Conservation (phyloP, 2,888 invertebrate species). For the Eristalis arbustorum region DNA sequence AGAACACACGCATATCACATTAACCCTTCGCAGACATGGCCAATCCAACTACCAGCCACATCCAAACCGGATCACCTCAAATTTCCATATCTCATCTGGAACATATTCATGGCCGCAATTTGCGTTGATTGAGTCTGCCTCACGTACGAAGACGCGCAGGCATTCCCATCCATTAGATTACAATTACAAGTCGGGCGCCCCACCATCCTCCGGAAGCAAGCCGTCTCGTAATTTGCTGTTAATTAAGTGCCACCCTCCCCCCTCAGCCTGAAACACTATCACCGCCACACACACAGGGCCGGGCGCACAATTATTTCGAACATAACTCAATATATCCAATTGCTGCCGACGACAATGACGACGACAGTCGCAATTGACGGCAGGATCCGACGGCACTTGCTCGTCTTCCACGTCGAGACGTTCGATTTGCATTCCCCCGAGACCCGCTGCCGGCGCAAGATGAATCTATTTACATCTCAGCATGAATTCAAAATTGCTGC, state of each 20-base stretch:
- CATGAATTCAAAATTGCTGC: slow-evolving; percentile 58
- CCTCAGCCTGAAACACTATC: not conserved
- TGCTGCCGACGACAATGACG: slow-evolving; percentile 29
- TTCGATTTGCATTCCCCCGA: slow-evolving; percentile 10
- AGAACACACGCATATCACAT: not conserved
- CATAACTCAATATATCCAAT: slow-evolving; percentile 49
- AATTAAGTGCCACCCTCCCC: slow-evolving; percentile 45
- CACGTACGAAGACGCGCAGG: not conserved
- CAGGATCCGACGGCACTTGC: slow-evolving; percentile 19
- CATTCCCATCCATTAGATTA: slow-evolving; percentile 10
- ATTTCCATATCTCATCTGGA: slow-evolving; percentile 22
- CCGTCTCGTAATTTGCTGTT: slow-evolving; percentile 13
- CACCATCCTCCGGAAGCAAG: not conserved
- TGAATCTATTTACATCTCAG: slow-evolving; percentile 36
- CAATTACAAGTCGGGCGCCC: slow-evolving; percentile 19
- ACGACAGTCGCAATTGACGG: not conserved
- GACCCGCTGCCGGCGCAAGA: not conserved
- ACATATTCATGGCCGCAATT: slow-evolving; percentile 33
- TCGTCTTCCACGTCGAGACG: slow-evolving; percentile 8
- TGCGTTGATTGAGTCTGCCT: slow-evolving; percentile 48
- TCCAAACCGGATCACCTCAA: slow-evolving; percentile 7
- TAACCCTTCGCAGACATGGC: not conserved
- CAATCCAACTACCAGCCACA: not conserved
- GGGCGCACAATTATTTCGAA: slow-evolving; percentile 6
- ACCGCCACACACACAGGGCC: slow-evolving; percentile 27